These are phyloP conservation scores for Hermodice carunculata DNA, from an alignment of 2,888 invertebrate genomes.

Conservation along the genomic window DNA sequence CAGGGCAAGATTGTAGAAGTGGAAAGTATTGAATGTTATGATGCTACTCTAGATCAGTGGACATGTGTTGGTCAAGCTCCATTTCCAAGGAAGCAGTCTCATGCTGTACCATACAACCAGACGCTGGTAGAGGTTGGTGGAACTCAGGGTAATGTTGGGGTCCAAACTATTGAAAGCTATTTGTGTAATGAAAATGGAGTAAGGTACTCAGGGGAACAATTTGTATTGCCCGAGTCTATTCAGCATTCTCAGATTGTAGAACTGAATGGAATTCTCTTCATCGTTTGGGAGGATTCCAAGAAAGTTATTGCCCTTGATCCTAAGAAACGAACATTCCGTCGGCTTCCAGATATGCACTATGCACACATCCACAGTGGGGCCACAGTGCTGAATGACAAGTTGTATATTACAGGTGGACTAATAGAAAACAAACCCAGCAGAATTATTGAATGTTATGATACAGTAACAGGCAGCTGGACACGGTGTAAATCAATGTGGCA, in stretches of 20 bases:
- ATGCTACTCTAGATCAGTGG: constrained; percentile 55
- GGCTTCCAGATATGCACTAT: constrained; percentile 56
- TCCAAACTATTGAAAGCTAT: constrained; percentile 66
- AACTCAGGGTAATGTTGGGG: constrained; percentile 48
- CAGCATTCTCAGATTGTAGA: constrained; percentile 63
- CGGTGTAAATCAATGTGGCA: constrained; percentile 54
- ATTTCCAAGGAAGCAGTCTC: constrained; percentile 63
- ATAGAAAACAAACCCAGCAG: constrained; percentile 55
- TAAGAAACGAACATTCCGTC: constrained; percentile 61
- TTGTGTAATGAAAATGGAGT: constrained; percentile 49
- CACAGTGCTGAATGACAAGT: constrained; percentile 58
- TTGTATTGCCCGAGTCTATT: constrained; percentile 62
- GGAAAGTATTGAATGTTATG: constrained; percentile 65
- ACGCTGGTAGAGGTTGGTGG: constrained; percentile 66
- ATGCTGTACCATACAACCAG: constrained; percentile 58
- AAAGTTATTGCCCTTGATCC: constrained; percentile 65
- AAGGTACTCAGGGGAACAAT: constrained; percentile 62
- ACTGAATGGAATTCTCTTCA: constrained; percentile 64
- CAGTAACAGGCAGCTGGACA: constrained; percentile 58
- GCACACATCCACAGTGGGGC: constrained; percentile 59
- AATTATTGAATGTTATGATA: constrained; percentile 64
- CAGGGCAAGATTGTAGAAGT: constrained; percentile 51
- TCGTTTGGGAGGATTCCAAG: constrained; percentile 67
- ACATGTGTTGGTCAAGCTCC: constrained; percentile 57
- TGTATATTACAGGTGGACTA: constrained; percentile 63